Evolutionary conservation across 2,888 invertebrate species (phyloP), one percentile per base, ranked within the genome.

Genomic region (Sericinus montela): DNA sequence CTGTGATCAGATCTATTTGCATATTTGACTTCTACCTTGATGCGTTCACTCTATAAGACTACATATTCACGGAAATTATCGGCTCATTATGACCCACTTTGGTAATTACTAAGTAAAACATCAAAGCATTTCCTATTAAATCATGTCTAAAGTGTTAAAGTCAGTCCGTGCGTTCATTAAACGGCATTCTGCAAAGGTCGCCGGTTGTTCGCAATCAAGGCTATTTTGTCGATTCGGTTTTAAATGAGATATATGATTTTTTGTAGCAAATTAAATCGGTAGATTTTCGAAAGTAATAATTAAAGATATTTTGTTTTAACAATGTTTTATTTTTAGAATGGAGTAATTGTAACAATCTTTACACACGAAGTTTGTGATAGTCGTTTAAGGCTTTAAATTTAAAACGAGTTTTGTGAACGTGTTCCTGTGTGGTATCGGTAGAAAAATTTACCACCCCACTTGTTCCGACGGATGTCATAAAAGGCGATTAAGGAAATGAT

Each of bases 161-260:
- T 49, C 52, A 47, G 48, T 57, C 53, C 40, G 45, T 46, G 56
- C 57, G 52, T 53, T 54, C 48, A 57, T 56, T 47, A 56, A 45
- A 39, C 56, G 48, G 48, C 44, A 53, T 52, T 44, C 43, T 45
- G 44, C 49, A 78, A 78, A 80, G 78, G 80, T 79, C 75, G 63
- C 63, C 53, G 51, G 67, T 65, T 71, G 76, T 68, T 72, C 75
- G 72, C 69, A 56, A 66, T 65, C 78, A 80, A 80, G 80, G 78
- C 57, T 57, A 58, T 58, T 56, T 48, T 55, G 62, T 63, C 57
- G 58, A 58, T 58, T 56, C 48, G 56, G 62, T 64, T 62, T 65
- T 59, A 57, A 39, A 29, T 30, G 28, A 35, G 10, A 11, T 16
- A 8, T 8, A 36, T 6, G 4, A 28, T 44, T 25, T n/a, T 30